Evolutionary conservation across 2,888 invertebrate species (phyloP).

Genomic region (Escarpia spicata): DNA sequence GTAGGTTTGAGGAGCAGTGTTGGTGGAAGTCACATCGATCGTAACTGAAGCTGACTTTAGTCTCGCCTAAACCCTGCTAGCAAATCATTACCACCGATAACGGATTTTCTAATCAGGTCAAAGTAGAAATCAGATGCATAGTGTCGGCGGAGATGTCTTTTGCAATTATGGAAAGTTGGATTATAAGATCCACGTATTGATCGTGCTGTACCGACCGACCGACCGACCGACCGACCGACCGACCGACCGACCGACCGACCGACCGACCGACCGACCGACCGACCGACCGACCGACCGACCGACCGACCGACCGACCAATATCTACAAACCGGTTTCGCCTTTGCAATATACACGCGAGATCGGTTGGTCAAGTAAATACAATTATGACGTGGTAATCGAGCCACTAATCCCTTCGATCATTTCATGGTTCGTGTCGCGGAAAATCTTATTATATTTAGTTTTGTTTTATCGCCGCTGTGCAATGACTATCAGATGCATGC

Average conservation of each 20-base stretch:
- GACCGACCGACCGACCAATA: not conserved
- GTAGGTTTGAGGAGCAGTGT: not conserved
- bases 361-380: not conserved
- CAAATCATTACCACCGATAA: not conserved
- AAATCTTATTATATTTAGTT: not conserved
- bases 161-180: not conserved
- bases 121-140: not conserved
- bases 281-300: not conserved
- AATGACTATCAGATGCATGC: not conserved
- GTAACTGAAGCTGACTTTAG: not conserved
- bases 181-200: not conserved
- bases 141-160: not conserved
- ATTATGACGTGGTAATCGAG: not conserved
- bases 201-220: not conserved
- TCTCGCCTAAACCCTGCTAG: not conserved
- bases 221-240: constrained; percentile 1
- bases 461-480: not conserved
- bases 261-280: constrained; percentile 1
- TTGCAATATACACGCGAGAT: no score
- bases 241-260: constrained; percentile 1
- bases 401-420: not conserved
- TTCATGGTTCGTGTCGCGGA: not conserved
- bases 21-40: not conserved
- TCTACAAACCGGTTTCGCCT: not conserved
- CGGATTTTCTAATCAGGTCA: not conserved